phyloP scores from a whole-genome alignment of 2,113 vertebrate genomes.

The Hemicordylus capensis region DNA sequence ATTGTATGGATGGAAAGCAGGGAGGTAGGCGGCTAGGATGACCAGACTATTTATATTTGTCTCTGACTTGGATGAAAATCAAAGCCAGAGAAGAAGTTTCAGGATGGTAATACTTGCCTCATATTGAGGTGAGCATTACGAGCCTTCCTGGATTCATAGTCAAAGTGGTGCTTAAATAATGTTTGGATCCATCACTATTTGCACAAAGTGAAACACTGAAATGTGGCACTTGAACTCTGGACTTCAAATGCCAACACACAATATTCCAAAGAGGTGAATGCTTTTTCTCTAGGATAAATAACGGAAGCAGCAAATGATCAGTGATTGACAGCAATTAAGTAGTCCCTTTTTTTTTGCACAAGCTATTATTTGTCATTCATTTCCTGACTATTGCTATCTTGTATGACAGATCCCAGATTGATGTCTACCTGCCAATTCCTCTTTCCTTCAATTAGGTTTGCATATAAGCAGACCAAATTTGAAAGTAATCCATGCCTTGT shows the following conservation, averaged over 20 bases:
- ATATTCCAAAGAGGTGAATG: neutral
- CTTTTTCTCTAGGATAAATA: neutral
- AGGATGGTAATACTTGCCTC: too few relatives aligned
- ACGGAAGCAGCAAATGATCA: neutral
- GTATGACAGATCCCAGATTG: conserved; percentile 40
- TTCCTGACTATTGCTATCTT: neutral
- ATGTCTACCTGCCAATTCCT: conserved; percentile 39
- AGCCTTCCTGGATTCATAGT: too few relatives aligned
- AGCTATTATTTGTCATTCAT: conserved; percentile 47
- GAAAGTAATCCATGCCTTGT: conserved; percentile 20
- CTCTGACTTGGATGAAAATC: too few relatives aligned
- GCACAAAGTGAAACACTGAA: neutral
- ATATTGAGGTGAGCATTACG: too few relatives aligned
- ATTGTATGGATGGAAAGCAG: too few relatives aligned
- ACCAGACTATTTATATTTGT: too few relatives aligned
- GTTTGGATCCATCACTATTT: too few relatives aligned
- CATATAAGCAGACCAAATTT: neutral
- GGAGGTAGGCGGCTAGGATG: too few relatives aligned
- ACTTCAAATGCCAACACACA: conserved; percentile 4
- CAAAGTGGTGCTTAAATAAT: too few relatives aligned
- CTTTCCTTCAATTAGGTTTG: conserved; percentile 50
- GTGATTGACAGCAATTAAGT: conserved; percentile 12
- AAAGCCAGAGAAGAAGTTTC: too few relatives aligned
- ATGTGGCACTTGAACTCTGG: neutral
- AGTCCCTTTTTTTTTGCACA: conserved; percentile 13